Evolutionary conservation across 2,888 invertebrate genomes (phyloP).

Genomic region (Chloroclysta siterata): DNA sequence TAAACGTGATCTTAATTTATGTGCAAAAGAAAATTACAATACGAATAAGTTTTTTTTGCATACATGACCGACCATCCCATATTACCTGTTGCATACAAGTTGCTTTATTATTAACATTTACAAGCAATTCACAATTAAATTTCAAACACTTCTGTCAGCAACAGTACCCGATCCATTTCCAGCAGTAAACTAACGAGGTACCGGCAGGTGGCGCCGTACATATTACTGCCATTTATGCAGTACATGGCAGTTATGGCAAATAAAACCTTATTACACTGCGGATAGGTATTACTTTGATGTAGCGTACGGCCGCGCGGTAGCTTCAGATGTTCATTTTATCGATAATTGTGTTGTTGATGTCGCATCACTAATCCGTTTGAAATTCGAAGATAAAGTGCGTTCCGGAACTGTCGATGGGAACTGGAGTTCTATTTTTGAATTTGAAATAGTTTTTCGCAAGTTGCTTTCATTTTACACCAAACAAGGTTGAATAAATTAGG

Average conservation of each 20-base stretch:
- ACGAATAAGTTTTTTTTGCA: not conserved
- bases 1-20: not conserved
- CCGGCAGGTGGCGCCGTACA: constrained; percentile 58
- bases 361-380: constrained; percentile 33
- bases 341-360: constrained; percentile 28
- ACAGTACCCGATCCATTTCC: constrained; percentile 49
- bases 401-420: constrained; percentile 7
- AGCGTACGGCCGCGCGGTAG: constrained; percentile 3
- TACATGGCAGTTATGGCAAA: constrained; percentile 31
- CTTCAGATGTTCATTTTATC: constrained; percentile 30
- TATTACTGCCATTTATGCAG: constrained; percentile 39
- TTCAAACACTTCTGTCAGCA: constrained; percentile 24
- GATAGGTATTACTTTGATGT: constrained; percentile 6
- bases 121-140: constrained; percentile 7
- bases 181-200: constrained; percentile 56
- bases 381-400: constrained; percentile 23
- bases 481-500: too few species aligned
- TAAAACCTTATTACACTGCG: constrained; percentile 23
- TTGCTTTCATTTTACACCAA: not conserved
- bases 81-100: not conserved
- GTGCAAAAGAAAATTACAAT: not conserved
- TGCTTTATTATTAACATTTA: not conserved
- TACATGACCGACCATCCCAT: not conserved
- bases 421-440: constrained; percentile 14
- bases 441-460: not conserved